Evolutionary conservation across 2,888 invertebrate species (phyloP).

Genomic region (Heterodera filipjevi): DNA sequence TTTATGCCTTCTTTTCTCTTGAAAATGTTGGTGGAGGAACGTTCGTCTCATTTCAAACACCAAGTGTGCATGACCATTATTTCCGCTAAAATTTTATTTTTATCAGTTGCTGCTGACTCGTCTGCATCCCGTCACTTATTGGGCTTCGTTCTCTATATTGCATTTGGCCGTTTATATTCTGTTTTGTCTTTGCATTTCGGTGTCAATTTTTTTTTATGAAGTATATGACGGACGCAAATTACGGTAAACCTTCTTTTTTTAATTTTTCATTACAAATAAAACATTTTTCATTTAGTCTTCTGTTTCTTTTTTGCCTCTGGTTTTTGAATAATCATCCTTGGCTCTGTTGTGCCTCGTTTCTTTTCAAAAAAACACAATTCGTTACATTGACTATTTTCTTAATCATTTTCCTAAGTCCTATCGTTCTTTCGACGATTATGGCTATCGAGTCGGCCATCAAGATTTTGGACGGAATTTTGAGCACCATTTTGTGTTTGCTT

Average conservation of each 20-base stretch:
- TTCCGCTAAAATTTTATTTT: background rate
- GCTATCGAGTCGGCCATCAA: too few species aligned
- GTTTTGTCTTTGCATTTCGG: conserved; percentile 45
- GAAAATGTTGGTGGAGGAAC: conserved; percentile 57
- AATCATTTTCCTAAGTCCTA: background rate
- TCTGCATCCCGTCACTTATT: conserved; percentile 54
- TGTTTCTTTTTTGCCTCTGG: conserved; percentile 55
- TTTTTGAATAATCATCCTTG: conserved; percentile 56
- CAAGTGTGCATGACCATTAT: too few species aligned
- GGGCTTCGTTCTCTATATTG: conserved; percentile 50
- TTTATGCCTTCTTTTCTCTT: conserved; percentile 44
- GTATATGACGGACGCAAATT: conserved; percentile 33
- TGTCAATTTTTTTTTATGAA: conserved; percentile 45
- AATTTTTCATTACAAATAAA: background rate
- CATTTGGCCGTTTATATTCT: conserved; percentile 49
- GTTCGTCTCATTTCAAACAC: conserved; percentile 53
- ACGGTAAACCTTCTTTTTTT: conserved; percentile 33
- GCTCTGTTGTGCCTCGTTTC: conserved; percentile 55
- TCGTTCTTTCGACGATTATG: too few species aligned
- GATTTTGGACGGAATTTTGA: too few species aligned
- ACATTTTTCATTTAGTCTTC: conserved; percentile 42
- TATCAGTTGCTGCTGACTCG: conserved; percentile 58
- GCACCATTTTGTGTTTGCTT: background rate
- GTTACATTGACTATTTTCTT: conserved; percentile 43
- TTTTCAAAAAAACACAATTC: conserved; percentile 44